These are phyloP conservation scores for Tetragonula carbonaria DNA, from an alignment of 2,888 invertebrate species.

Conservation along the genomic window DNA sequence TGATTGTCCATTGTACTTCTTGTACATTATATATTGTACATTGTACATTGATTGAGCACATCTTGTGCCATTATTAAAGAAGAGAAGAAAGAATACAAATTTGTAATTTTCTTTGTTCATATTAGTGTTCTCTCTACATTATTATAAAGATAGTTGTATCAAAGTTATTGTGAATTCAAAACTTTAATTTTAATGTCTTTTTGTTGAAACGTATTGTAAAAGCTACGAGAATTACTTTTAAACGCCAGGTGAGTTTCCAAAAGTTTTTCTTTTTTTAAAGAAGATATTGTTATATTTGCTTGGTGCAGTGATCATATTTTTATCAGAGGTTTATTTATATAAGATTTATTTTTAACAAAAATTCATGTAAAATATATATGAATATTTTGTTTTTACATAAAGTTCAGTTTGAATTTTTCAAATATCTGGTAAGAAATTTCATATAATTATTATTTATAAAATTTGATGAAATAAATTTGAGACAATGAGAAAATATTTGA, in stretches of 20 bases:
- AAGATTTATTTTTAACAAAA: not conserved
- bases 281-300: not conserved
- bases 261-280: not conserved
- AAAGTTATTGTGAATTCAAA: not conserved
- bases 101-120: not conserved
- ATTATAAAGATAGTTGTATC: slow-evolving; percentile 28
- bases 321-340: not conserved
- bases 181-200: not conserved
- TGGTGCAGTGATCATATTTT: not conserved
- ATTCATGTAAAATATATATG: not conserved
- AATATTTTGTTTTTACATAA: not conserved
- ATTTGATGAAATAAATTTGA: slow-evolving; percentile 58
- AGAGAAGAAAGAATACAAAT: not conserved
- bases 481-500: slow-evolving; percentile 5
- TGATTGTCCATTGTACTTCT: slow-evolving; percentile 26
- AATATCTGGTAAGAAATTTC: slow-evolving; percentile 18
- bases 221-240: slow-evolving; percentile 88
- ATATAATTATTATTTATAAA: slow-evolving; percentile 59
- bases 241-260: slow-evolving; percentile 84
- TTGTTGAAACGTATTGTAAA: slow-evolving; percentile 79
- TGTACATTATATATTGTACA: not conserved
- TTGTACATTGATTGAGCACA: slow-evolving; percentile 7
- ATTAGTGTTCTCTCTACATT: slow-evolving; percentile 13
- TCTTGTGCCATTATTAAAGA: not conserved
- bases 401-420: not conserved